Percentiles rank a stretch among this genome's conserved stretches.
These are phyloP conservation scores for Leptinotarsa lineolata DNA, from an alignment of 1,140 invertebrate species.

Conservation along the genomic window DNA sequence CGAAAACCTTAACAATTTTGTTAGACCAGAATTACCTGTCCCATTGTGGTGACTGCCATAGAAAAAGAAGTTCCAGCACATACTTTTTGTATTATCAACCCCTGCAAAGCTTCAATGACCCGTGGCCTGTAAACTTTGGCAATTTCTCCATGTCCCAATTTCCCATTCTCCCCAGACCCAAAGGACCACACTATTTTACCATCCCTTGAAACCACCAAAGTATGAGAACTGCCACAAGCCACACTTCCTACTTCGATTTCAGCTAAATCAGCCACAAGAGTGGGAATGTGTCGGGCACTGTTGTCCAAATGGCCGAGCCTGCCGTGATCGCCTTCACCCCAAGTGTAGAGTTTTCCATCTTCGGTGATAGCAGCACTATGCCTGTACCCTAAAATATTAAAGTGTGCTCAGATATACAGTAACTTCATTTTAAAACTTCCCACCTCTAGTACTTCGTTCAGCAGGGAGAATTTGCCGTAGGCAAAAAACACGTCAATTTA, in stretches of 20 bases:
- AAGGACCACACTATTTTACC: constrained; percentile 71
- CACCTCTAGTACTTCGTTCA: too few relatives aligned
- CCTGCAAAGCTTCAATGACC: constrained; percentile 67
- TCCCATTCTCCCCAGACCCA: constrained; percentile 66
- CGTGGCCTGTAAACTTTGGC: constrained; percentile 65
- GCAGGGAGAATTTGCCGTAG: too few relatives aligned
- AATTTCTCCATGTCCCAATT: constrained; percentile 67
- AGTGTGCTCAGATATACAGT: too few relatives aligned
- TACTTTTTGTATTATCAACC: constrained; percentile 65
- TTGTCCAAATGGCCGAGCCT: constrained; percentile 64
- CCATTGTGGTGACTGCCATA: constrained; percentile 64
- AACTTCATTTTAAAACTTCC: too few relatives aligned
- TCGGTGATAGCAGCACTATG: constrained; percentile 65
- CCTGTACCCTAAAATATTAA: constrained; percentile 58
- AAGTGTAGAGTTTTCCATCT: constrained; percentile 63
- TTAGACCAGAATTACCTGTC: constrained; percentile 52
- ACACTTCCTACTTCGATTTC: constrained; percentile 66
- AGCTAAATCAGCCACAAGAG: constrained; percentile 62
- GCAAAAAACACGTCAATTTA: too few relatives aligned
- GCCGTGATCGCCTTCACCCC: constrained; percentile 71
- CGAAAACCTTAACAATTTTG: too few relatives aligned
- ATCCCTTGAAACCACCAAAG: constrained; percentile 66
- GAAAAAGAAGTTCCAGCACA: constrained; percentile 66
- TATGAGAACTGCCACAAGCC: constrained; percentile 68
- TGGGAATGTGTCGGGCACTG: constrained; percentile 62